A percentile compares a stretch with the other conserved stretches of the same genome.
phyloP scores from a whole-genome alignment of 2,888 invertebrate species.

The Xanthostigma xanthostigma region DNA sequence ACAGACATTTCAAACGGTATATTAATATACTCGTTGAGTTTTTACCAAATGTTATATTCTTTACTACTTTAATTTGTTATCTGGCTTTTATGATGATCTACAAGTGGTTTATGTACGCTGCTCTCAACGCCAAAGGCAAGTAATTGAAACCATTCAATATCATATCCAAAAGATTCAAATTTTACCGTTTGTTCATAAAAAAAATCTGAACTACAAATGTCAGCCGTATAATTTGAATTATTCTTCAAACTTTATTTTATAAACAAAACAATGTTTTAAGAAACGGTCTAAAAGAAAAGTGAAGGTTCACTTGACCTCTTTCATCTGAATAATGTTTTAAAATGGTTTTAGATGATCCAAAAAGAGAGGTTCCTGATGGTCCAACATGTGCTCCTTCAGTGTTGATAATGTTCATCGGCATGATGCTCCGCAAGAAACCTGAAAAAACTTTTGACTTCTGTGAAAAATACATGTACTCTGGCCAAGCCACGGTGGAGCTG shows the following conservation, averaged over 20 bases:
- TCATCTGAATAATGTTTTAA: too few relatives aligned
- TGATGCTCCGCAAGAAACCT: constrained; percentile 44
- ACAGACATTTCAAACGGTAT: constrained; percentile 33
- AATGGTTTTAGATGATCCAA: too few relatives aligned
- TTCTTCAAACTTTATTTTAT: too few relatives aligned
- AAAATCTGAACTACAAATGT: too few relatives aligned
- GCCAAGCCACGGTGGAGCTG: constrained; percentile 43
- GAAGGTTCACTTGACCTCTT: too few relatives aligned
- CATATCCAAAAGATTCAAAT: neutral
- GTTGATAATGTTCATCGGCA: constrained; percentile 62
- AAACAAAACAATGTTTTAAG: too few relatives aligned
- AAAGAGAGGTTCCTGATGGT: constrained; percentile 17
- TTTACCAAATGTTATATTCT: constrained; percentile 53
- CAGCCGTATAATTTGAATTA: too few relatives aligned
- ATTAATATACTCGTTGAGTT: constrained; percentile 45
- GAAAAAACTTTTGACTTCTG: constrained; percentile 30
- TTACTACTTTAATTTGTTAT: constrained; percentile 53
- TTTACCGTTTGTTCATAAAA: constrained; percentile 13
- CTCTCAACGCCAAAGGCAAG: constrained; percentile 26
- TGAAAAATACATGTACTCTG: constrained; percentile 40
- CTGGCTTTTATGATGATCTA: constrained; percentile 47
- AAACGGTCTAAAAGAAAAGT: too few relatives aligned
- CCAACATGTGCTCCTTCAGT: constrained; percentile 60
- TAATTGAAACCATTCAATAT: neutral
- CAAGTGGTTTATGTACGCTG: constrained; percentile 50